Evolutionary conservation across 2,113 vertebrate species (phyloP).

Genomic region (Cnemophilus loriae): DNA sequence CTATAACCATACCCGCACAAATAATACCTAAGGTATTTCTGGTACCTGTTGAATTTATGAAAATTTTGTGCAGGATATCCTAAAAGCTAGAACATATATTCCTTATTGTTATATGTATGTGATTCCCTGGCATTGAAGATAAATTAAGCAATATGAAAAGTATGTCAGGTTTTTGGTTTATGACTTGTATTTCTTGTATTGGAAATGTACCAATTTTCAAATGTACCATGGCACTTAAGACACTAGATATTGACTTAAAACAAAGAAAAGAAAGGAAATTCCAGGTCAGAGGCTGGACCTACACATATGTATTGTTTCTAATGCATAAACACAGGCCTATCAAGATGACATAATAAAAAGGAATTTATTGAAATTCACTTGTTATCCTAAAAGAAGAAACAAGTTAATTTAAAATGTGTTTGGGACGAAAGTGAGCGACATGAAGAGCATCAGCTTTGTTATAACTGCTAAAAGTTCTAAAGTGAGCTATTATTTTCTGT

Average conservation of each 20-base stretch:
- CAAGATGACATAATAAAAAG: background rate
- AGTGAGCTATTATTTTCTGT: background rate
- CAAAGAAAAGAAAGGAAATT: background rate
- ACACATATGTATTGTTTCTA: background rate
- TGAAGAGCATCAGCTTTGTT: background rate
- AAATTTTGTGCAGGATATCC: background rate
- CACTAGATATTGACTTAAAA: background rate
- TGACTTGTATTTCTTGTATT: background rate
- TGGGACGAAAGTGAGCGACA: background rate
- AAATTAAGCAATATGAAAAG: background rate
- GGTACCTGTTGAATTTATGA: background rate
- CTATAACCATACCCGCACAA: background rate
- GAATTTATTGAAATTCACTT: background rate
- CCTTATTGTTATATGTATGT: background rate
- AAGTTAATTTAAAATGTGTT: background rate
- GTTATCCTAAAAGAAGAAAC: background rate
- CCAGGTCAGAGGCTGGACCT: background rate
- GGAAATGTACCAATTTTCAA: background rate
- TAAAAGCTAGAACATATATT: background rate
- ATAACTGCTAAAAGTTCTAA: background rate
- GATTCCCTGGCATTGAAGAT: background rate
- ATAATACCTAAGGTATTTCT: background rate
- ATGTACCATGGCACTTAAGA: background rate
- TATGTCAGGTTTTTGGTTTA: background rate
- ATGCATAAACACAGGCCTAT: background rate